Evolutionary conservation across 1,140 invertebrate genomes (phyloP), one percentile per base, ranked within the genome.

Genomic region (Rhopalosiphum padi): DNA sequence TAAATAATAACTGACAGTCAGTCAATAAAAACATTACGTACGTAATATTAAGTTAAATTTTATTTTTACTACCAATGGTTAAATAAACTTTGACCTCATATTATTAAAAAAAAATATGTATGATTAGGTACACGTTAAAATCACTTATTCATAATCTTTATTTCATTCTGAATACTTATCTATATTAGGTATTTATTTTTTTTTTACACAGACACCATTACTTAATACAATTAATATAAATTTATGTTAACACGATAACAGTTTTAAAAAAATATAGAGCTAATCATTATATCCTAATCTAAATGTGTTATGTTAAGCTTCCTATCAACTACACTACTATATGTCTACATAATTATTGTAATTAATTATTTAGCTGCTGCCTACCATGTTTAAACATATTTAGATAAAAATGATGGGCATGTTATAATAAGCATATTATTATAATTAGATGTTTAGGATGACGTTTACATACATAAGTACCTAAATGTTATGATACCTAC

Each of bases 351-450:
- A 23, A 83, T 83, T 37, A 83, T 83, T 35, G 37, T 41, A 83
- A 83, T 37, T 83, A 83, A 83, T 83, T 41, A 41, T 37, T 37
- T 83, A 83, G 21, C 18, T 23, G 21, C 18, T 41, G 60, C 11
- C 60, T n/a, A 77, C 60, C 60, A n/a, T 18, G 15, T n/a, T n/a
- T 77, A 68, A 60, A 25, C 60, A 30, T 15, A 18, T n/a, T 77
- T n/a, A 77, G 60, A 77, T 77, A 77, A 77, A 77, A 77, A 77
- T 77, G 11, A n/a, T n/a, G 30, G 5, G n/a, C 30, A 77, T 77
- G 60, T n/a, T 77, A 77, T 77, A 77, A n/a, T 77, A n/a, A 68
- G 30, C 60, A n/a, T 77, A 77, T 77, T 77, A 77, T 77, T 77
- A 77, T 77, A 77, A 77, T 77, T 77, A 77, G 60, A 68, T n/a